Percentiles rank a stretch among this genome's conserved stretches.
Conservation (phyloP, 1,140 invertebrate species). For the Protaetia brevitarsis region DNA sequence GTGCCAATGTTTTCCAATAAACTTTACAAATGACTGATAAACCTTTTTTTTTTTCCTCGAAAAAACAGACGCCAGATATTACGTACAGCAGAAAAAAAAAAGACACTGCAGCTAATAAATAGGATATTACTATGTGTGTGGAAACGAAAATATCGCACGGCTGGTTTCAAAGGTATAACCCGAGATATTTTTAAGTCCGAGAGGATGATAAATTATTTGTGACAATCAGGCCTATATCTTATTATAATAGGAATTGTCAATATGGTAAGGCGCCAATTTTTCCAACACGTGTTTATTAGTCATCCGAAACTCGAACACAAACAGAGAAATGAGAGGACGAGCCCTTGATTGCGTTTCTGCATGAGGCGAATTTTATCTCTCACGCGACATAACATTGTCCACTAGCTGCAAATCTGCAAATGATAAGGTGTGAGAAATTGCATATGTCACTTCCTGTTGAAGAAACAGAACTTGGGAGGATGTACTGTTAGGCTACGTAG, state of each 20-base stretch:
- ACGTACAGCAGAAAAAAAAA: too few species aligned
- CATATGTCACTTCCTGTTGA: conserved; percentile 1
- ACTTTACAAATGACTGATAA: neutral
- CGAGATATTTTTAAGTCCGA: neutral
- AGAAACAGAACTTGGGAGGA: too few species aligned
- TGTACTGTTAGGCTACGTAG: too few species aligned
- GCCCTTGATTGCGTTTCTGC: neutral
- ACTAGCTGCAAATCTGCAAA: neutral
- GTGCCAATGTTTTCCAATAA: neutral
- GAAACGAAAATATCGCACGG: too few species aligned
- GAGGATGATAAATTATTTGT: conserved; percentile 7
- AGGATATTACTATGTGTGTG: too few species aligned
- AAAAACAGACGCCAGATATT: too few species aligned
- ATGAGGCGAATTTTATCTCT: neutral
- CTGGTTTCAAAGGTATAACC: neutral
- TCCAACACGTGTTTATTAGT: neutral
- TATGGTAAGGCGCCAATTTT: conserved; percentile 1
- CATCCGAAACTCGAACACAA: neutral
- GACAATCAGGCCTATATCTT: conserved; percentile 13
- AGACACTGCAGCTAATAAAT: too few species aligned
- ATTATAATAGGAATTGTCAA: conserved; percentile 5
- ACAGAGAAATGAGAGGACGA: neutral
- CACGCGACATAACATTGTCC: neutral
- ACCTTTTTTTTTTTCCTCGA: too few species aligned
- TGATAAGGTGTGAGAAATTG: neutral